A percentile compares a stretch with the other conserved stretches of the same genome.
Conservation (phyloP, 2,888 invertebrate species). For the Blastobasis lacticolella region DNA sequence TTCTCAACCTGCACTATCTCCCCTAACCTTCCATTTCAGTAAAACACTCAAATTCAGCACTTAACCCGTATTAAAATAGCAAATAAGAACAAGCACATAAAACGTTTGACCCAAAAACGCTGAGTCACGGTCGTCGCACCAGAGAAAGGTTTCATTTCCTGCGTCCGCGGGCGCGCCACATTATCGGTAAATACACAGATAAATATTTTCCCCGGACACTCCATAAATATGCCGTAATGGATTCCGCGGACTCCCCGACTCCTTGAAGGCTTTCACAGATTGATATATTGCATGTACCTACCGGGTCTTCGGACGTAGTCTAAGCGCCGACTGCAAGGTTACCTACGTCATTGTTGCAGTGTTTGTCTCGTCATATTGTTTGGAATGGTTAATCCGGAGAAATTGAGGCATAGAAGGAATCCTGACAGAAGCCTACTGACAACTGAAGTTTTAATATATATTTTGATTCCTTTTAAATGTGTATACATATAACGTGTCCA, state of each 20-base stretch:
- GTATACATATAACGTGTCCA: too few relatives aligned
- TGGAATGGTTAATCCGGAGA: not conserved
- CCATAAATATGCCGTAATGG: slow-evolving; percentile 71
- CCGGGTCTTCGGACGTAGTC: not conserved
- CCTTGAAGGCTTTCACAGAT: not conserved
- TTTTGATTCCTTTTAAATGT: too few relatives aligned
- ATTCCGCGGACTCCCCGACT: slow-evolving; percentile 33
- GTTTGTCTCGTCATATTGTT: too few relatives aligned
- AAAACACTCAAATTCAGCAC: too few relatives aligned
- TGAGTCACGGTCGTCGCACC: not conserved
- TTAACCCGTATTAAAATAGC: too few relatives aligned
- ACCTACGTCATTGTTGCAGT: not conserved
- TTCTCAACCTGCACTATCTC: too few relatives aligned
- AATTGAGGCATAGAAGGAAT: not conserved
- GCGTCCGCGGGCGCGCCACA: slow-evolving; percentile 35
- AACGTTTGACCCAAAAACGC: too few relatives aligned
- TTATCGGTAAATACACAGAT: slow-evolving; percentile 52
- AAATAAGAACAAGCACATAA: too few relatives aligned
- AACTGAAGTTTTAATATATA: not conserved
- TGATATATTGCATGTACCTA: slow-evolving; percentile 1
- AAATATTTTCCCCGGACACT: slow-evolving; percentile 65
- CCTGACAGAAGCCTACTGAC: not conserved
- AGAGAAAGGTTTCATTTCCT: slow-evolving; percentile 50
- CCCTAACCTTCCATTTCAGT: too few relatives aligned
- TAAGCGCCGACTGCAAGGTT: not conserved